Evolutionary conservation across 2,797 vertebrate species (phyloP).

Genomic region (Luscinia luscinia): DNA sequence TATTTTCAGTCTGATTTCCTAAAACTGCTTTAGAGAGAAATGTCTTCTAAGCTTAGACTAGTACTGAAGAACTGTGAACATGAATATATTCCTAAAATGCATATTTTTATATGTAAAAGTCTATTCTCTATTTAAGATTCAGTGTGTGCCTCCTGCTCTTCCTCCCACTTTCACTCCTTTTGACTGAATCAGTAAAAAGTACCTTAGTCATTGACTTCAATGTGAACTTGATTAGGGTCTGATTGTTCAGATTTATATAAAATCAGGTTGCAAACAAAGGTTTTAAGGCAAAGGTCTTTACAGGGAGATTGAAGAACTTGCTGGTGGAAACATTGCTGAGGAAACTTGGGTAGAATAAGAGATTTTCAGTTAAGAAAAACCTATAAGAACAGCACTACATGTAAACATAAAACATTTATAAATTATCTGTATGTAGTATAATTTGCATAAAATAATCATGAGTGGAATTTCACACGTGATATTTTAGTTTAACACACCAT

Average conservation of each 20-base stretch:
- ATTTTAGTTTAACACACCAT: neutral
- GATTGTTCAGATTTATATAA: neutral
- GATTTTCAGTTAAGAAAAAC: neutral
- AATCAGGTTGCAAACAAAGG: neutral
- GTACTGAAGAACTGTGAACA: neutral
- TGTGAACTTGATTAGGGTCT: constrained; percentile 6
- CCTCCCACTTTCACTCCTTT: neutral
- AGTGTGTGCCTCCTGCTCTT: neutral
- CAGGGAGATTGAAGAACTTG: neutral
- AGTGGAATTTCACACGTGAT: neutral
- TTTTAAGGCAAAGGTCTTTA: neutral
- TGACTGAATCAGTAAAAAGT: neutral
- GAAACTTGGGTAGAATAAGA: neutral
- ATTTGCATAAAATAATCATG: neutral
- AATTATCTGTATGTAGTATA: neutral
- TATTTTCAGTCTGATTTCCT: neutral
- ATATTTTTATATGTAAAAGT: neutral
- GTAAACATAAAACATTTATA: neutral
- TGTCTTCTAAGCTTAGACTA: neutral
- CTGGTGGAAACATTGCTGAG: neutral
- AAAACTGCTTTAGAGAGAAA: neutral
- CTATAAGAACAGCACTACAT: neutral
- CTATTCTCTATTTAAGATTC: neutral
- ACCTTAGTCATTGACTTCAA: neutral
- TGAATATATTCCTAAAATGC: neutral